A percentile compares a stretch with the other conserved stretches of the same genome.
Conservation (phyloP, 1,140 invertebrate species). For the Lordiphosa collinella region DNA sequence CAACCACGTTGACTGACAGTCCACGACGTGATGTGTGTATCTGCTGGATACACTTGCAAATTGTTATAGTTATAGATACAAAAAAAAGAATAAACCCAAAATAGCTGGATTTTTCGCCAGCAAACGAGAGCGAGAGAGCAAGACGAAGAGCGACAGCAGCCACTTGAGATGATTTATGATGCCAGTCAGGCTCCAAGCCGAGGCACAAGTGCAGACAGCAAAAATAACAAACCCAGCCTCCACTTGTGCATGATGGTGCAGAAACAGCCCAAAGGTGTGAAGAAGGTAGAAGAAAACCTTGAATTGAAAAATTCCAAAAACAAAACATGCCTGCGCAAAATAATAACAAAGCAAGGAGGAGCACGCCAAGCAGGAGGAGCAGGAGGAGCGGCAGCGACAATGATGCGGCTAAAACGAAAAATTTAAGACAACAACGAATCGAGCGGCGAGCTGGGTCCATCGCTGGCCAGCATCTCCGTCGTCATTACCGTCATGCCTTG, state of each 20-base stretch:
- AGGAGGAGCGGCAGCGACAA: constrained; percentile 46
- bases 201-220: constrained; percentile 54
- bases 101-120: constrained; percentile 43
- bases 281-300: constrained; percentile 46
- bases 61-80: constrained; percentile 70
- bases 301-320: constrained; percentile 66
- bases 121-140: constrained; percentile 1
- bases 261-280: constrained; percentile 45
- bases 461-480: constrained; percentile 17
- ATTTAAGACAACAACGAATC: constrained; percentile 10
- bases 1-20: constrained; percentile 32
- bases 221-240: constrained; percentile 48
- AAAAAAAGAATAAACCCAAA: constrained; percentile 37
- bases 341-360: constrained; percentile 12
- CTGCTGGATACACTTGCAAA: constrained; percentile 59
- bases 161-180: constrained; percentile 77
- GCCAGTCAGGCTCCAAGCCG: constrained; percentile 40
- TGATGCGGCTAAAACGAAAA: constrained; percentile 63
- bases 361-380: not conserved
- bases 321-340: constrained; percentile 35
- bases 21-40: constrained; percentile 35
- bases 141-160: constrained; percentile 31
- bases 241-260: constrained; percentile 31
- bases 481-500: constrained; percentile 76
- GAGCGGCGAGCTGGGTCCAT: constrained; percentile 8